Evolutionary conservation across 2,888 invertebrate genomes (phyloP).

Genomic region (Limnephilus marmoratus): DNA sequence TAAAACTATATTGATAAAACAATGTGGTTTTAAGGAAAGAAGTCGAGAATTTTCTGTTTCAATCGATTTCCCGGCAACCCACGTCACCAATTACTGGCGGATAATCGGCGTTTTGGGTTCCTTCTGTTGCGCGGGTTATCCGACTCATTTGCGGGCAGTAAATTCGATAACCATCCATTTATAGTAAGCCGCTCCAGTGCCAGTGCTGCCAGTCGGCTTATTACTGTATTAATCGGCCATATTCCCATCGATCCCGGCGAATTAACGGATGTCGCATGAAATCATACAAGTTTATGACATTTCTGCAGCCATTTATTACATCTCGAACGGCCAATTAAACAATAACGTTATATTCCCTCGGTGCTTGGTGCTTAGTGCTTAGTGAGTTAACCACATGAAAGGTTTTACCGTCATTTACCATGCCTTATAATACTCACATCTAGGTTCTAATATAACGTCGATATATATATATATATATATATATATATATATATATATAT

Average conservation of each 20-base stretch:
- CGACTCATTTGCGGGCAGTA: slow-evolving; percentile 18
- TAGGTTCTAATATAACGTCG: not conserved
- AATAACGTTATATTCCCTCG: not conserved
- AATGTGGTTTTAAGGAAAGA: not conserved
- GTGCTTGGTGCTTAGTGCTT: not conserved
- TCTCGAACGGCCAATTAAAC: not conserved
- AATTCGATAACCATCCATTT: slow-evolving; percentile 12
- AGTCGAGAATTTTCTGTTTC: not conserved
- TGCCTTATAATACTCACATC: not conserved
- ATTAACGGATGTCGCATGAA: slow-evolving; percentile 2
- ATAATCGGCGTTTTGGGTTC: not conserved
- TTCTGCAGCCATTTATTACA: not conserved
- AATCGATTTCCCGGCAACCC: not conserved
- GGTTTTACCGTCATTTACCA: not conserved
- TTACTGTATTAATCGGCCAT: slow-evolving; percentile 26
- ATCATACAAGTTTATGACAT: not conserved
- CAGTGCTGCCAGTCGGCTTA: not conserved
- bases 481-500: not conserved
- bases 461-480: not conserved
- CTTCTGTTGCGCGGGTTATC: not conserved
- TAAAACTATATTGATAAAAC: no score
- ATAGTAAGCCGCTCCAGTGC: slow-evolving; percentile 15
- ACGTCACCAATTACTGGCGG: not conserved
- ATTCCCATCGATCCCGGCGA: not conserved
- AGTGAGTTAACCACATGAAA: not conserved